Evolutionary conservation across 2,888 invertebrate species (phyloP).

Genomic region (Drosophila conformis): DNA sequence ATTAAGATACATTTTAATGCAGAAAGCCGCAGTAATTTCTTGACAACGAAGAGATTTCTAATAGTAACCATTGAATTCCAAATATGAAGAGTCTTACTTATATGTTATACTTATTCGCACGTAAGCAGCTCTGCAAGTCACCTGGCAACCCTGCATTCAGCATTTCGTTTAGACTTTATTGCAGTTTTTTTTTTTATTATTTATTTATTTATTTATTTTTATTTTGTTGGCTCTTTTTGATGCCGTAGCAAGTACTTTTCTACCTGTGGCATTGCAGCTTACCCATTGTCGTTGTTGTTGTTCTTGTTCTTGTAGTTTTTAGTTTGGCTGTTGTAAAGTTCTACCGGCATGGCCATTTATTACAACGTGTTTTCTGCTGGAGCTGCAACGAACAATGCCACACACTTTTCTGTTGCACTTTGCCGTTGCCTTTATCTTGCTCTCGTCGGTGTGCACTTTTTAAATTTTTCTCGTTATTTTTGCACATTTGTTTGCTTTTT

Average conservation of each 20-base stretch:
- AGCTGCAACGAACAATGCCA: constrained; percentile 72
- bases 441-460: constrained; percentile 50
- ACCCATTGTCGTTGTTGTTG: constrained; percentile 21
- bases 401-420: constrained; percentile 59
- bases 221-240: constrained; percentile 3
- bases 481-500: constrained; percentile 81
- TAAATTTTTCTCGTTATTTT: constrained; percentile 79
- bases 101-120: constrained; percentile 4
- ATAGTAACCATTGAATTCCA: not conserved
- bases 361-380: constrained; percentile 61
- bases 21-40: not conserved
- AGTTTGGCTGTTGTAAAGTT: constrained; percentile 32
- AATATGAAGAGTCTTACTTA: not conserved
- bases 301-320: constrained; percentile 21
- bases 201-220: not conserved
- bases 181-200: not conserved
- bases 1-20: not conserved
- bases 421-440: constrained; percentile 25
- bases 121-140: not conserved
- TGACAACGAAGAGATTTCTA: not conserved
- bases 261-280: constrained; percentile 48
- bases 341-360: constrained; percentile 64
- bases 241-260: constrained; percentile 20
- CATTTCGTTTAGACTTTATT: constrained; percentile 3
- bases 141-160: constrained; percentile 25